phyloP scores from a whole-genome alignment of 2,113 vertebrate genomes.

The Octodon degus region DNA sequence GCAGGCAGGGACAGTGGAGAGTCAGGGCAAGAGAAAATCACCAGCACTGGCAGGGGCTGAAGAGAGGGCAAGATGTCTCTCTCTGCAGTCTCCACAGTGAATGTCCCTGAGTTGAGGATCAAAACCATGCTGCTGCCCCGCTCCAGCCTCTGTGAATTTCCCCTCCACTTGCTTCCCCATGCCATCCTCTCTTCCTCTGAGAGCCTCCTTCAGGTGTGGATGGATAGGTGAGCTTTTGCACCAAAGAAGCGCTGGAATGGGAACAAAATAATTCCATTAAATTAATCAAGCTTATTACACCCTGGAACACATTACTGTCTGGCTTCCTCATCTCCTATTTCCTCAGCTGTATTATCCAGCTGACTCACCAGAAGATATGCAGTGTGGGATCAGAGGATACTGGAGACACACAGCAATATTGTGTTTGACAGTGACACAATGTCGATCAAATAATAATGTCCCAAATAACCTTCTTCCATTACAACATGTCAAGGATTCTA shows the following conservation, averaged over 20 bases:
- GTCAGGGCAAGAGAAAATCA: background rate
- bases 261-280: background rate
- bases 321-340: background rate
- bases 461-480: background rate
- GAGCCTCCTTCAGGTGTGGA: background rate
- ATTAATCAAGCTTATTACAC: background rate
- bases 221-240: background rate
- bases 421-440: constrained; percentile 7
- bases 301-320: background rate
- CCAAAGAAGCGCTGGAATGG: constrained; percentile 2
- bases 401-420: background rate
- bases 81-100: background rate
- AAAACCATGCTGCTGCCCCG: background rate
- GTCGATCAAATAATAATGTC: background rate
- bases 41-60: background rate
- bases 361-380: constrained; percentile 19
- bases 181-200: background rate
- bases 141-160: background rate
- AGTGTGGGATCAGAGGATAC: constrained; percentile 4
- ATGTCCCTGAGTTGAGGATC: background rate
- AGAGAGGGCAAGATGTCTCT: background rate
- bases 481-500: background rate
- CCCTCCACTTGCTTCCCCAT: background rate
- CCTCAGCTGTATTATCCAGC: background rate
- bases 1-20: background rate